Percentiles rank a stretch among this genome's conserved stretches.
Conservation (phyloP, 2,888 invertebrate genomes). For the Erynnis tages region DNA sequence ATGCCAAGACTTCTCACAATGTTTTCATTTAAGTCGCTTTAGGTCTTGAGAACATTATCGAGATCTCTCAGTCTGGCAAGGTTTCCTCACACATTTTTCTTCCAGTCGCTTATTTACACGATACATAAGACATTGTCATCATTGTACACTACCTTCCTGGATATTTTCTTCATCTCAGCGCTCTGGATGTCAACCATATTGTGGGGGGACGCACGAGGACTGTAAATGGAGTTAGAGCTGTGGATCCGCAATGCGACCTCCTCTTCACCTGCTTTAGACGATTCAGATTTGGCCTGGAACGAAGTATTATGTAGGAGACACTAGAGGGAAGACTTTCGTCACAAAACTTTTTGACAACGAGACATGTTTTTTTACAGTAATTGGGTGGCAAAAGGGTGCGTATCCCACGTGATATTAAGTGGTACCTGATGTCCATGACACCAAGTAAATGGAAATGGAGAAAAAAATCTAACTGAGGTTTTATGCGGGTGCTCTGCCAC, state of each 20-base stretch:
- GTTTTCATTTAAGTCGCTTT: too few species aligned
- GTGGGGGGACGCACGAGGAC: conserved; percentile 56
- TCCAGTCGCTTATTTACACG: background rate
- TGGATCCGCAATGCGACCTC: conserved; percentile 64
- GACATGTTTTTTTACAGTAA: too few species aligned
- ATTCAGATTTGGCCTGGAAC: conserved; percentile 59
- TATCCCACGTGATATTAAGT: too few species aligned
- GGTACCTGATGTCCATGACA: too few species aligned
- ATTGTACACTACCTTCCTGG: conserved; percentile 54
- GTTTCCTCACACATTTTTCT: too few species aligned
- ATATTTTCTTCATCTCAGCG: conserved; percentile 62
- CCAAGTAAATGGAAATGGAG: too few species aligned
- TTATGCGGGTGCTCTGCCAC: too few species aligned
- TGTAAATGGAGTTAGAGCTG: conserved; percentile 62
- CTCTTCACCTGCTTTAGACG: conserved; percentile 55
- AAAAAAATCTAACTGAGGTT: too few species aligned
- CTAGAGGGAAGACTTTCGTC: background rate
- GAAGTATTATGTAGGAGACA: background rate
- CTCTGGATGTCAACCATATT: conserved; percentile 49
- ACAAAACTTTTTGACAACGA: background rate
- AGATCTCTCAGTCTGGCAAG: too few species aligned
- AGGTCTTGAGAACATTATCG: too few species aligned
- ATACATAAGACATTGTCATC: background rate
- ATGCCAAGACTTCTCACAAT: too few species aligned
- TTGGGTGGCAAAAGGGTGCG: too few species aligned